These are phyloP conservation scores for Carettochelys insculpta DNA, from an alignment of 2,113 vertebrate species.

Conservation along the genomic window DNA sequence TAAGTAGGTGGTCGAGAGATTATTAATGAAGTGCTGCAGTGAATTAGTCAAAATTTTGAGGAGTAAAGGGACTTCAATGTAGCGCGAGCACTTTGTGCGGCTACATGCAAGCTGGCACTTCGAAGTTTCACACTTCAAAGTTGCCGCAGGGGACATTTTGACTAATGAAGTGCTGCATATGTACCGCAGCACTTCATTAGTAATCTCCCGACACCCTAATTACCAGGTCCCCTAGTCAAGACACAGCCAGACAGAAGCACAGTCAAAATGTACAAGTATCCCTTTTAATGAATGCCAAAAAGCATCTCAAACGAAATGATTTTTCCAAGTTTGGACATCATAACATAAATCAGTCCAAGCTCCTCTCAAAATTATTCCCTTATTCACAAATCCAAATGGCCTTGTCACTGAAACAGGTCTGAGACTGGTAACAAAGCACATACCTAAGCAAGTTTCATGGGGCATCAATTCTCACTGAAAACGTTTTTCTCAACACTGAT, in stretches of 20 bases:
- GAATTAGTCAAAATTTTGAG: too few species aligned
- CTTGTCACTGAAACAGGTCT: background rate
- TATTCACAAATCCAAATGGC: background rate
- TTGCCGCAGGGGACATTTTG: too few species aligned
- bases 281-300: background rate
- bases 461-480: background rate
- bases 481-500: background rate
- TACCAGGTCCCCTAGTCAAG: too few species aligned
- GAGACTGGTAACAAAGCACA: background rate
- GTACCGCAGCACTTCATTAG: too few species aligned
- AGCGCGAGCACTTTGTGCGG: too few species aligned
- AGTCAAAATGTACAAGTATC: accelerated
- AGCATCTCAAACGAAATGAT: accelerated
- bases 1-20: too few species aligned
- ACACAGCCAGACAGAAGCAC: accelerated
- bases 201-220: too few species aligned
- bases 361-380: background rate
- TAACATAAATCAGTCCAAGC: background rate
- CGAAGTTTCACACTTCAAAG: too few species aligned
- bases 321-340: background rate
- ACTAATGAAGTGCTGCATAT: too few species aligned
- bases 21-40: too few species aligned
- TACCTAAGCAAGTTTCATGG: background rate
- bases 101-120: too few species aligned
- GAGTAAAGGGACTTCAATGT: too few species aligned